Base-by-base conservation (phyloP, 2,113 vertebrate species). In the Notarius quadriscutis region DNA sequence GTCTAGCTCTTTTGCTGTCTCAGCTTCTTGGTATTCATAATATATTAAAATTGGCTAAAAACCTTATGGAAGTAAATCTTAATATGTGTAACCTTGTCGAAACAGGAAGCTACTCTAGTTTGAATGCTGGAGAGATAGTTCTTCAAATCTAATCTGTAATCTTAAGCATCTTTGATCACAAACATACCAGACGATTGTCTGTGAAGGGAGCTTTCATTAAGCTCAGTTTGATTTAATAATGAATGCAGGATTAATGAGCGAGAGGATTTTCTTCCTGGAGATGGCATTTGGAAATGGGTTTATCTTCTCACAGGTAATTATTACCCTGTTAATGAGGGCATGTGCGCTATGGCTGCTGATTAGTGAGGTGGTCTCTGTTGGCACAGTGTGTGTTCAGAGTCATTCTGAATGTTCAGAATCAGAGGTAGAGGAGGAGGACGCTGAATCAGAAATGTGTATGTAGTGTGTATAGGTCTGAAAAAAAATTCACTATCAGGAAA, bases 241-340 rank as follows among this genome's bases (percentile, higher is more conserved):
- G 27, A 65, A 15, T 12, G 10, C 18, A 75, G 53, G 17, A 72
- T 51, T 83, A 74, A 83, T 75, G 27, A 87, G 17, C 11, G 7
- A 6, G 18, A 10, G 25, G 5, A 17, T 81, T 34, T 72, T 82
- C 79, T 48, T 60, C 55, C 65, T 86, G 77, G 25, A 74, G 55
- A 51, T 80, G n/a, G 51, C 17, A 69, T 63, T 75, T 62, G 63
- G 69, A 83, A 65, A 75, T 55, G 20, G 34, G 85, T 81, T 83
- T 77, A 83, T 87, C n/a, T 83, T 63, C 67, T 77, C 58, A 2
- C 22, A 77, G 69, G n/a, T 83, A 65, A 87, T 84, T 83, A 83
- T 83, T 71, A 53, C n/a, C 50, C 27, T 30, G 1, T 83, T 77
- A 67, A 27, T 4, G 10, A 65, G 58, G 69, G 57, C 57, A 60